Conservation (phyloP, 2,797 vertebrate genomes). For the Siniperca obscura region DNA sequence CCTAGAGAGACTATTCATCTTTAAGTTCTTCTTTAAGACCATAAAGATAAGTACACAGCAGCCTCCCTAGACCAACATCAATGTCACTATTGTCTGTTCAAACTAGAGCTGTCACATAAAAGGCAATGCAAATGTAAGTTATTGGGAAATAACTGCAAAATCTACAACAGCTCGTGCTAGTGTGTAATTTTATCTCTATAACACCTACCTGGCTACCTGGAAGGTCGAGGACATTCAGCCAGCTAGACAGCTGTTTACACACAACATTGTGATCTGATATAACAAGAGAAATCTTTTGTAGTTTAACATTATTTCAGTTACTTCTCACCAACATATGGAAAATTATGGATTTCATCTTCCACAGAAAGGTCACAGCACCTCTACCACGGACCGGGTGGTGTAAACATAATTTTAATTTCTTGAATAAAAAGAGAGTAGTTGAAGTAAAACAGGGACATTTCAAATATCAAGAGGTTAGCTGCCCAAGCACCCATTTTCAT, state of each 20-base stretch:
- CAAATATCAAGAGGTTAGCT: constrained; percentile 29
- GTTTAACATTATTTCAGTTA: background rate
- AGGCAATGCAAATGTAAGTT: background rate
- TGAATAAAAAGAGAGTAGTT: background rate
- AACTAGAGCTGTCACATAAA: background rate
- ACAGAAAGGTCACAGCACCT: background rate
- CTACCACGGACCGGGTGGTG: no score
- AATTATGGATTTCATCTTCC: background rate
- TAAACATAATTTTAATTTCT: background rate
- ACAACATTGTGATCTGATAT: background rate
- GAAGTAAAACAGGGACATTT: background rate
- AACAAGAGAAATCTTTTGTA: background rate
- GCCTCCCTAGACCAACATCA: background rate
- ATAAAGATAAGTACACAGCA: background rate
- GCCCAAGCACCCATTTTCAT: background rate
- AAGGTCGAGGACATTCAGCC: background rate
- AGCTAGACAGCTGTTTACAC: background rate
- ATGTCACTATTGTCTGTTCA: background rate
- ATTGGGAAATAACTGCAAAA: background rate
- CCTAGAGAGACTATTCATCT: background rate
- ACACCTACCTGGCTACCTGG: background rate
- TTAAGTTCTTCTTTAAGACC: background rate
- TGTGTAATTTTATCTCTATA: background rate
- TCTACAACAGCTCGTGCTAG: background rate
- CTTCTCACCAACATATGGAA: constrained; percentile 6